Conservation (phyloP, 1,140 invertebrate genomes). For the Fopius arisanus region DNA sequence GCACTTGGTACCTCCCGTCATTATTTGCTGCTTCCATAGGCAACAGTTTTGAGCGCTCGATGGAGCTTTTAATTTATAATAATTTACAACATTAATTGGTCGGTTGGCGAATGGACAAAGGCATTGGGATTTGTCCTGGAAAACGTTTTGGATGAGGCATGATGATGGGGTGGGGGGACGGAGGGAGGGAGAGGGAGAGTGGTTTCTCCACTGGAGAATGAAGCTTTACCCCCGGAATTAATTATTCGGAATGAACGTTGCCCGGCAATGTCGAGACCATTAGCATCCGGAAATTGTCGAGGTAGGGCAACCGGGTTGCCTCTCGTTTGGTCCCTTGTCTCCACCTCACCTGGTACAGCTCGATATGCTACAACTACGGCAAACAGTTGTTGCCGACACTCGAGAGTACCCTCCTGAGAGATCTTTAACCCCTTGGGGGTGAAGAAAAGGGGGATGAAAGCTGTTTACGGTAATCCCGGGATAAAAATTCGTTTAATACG, state of each 20-base stretch:
- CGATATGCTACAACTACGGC: background rate
- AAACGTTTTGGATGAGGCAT: background rate
- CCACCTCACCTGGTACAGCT: slow-evolving; percentile 14
- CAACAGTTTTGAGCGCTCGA: background rate
- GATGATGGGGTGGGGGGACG: background rate
- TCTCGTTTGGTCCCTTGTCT: background rate
- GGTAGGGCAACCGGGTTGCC: background rate
- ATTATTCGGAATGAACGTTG: slow-evolving; percentile 60
- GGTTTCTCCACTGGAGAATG: slow-evolving; percentile 21
- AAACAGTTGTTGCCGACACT: background rate
- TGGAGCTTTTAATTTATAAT: background rate
- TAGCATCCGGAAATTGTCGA: slow-evolving; percentile 63
- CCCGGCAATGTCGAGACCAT: slow-evolving; percentile 52
- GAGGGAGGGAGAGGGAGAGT: background rate
- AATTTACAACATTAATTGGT: slow-evolving; percentile 12
- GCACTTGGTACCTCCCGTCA: background rate
- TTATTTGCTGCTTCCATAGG: background rate
- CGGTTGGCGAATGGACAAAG: background rate
- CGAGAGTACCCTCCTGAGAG: background rate
- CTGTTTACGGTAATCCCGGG: background rate
- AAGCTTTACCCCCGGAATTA: slow-evolving; percentile 50
- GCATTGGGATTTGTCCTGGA: background rate
- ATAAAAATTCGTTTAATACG: slow-evolving; percentile 3
- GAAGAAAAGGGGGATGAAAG: background rate
- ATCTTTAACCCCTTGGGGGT: background rate